Evolutionary conservation across 2,797 vertebrate species (phyloP), one percentile per base, ranked within the genome.

Genomic region (Chrosomus eos): DNA sequence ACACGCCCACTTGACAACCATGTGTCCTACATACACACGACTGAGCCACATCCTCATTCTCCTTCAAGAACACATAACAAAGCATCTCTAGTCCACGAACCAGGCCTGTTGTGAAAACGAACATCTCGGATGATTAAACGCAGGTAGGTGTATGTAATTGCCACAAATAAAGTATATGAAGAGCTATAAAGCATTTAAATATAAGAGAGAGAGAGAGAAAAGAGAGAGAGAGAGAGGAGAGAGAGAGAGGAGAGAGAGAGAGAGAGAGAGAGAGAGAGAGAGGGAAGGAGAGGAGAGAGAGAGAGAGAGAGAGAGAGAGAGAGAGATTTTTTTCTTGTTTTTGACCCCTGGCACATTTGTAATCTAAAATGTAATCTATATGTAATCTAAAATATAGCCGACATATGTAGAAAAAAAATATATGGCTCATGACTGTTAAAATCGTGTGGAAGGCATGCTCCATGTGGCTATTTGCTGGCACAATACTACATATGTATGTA

Each of bases 1-100:
- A 77, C 36, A 60, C 31, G 3, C 75, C 74, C 75, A 53, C 81
- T 67, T 68, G 58, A 72, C 72, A 81, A 67, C 72, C 72, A 74
- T 62, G 70, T 43, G 80, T 82, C 80, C 55, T 64, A 73, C 80
- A 82, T 82, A 74, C 43, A 62, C 53, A 82, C 19, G 19, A 60
- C 26, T 45, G 80, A 40, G 36, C 19, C 55, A 36, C 45, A 64
- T 76, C 21, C 16, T 73, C 19, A 13, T 31, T 33, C 60, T 64
- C 81, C 45, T 28, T 62, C 48, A 43, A 23, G 48, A 77, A 76
- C 13, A 40, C 21, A 31, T 21, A 40, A 62, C 38, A 72, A 43
- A 62, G 19, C 19, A n/a, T 62, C 26, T 82, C 3, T 14, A 23
- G 28, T 40, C 48, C 53, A 72, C 10, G 10, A 40, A 60, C 40